A percentile compares a stretch with the other conserved stretches of the same genome.
Conservation (phyloP, 2,113 vertebrate species). For the Alces alces region DNA sequence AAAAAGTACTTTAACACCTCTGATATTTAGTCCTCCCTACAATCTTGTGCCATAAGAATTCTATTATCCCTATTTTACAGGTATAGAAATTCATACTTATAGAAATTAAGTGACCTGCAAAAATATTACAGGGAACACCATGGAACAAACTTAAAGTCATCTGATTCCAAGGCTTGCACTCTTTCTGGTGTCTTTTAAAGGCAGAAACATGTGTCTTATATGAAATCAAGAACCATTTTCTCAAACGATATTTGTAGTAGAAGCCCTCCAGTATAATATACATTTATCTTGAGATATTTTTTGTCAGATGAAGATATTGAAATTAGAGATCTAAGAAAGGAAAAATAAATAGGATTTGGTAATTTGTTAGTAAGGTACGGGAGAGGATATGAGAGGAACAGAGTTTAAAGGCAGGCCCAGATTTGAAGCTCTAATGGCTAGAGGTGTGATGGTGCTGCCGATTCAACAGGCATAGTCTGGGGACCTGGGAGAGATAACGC, state of each 20-base stretch:
- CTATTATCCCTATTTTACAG: conserved; percentile 43
- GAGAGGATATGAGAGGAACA: background rate
- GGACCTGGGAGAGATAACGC: rapidly evolving
- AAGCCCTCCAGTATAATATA: background rate
- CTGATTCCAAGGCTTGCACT: background rate
- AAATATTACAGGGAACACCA: background rate
- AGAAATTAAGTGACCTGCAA: background rate
- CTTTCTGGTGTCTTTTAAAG: background rate
- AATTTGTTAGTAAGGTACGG: background rate
- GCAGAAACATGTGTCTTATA: background rate
- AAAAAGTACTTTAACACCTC: background rate
- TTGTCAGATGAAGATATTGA: background rate
- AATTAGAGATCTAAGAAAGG: background rate
- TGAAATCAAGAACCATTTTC: background rate
- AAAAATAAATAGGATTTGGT: background rate
- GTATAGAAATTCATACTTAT: background rate
- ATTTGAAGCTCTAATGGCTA: background rate
- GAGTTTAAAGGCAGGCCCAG: background rate
- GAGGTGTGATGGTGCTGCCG: background rate
- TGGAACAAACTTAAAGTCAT: background rate
- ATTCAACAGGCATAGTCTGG: background rate
- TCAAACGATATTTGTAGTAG: background rate
- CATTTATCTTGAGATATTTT: background rate
- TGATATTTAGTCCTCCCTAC: background rate
- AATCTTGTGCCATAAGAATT: background rate